These are phyloP conservation scores for Chalcis sispes DNA, from an alignment of 2,888 invertebrate species.

Conservation along the genomic window DNA sequence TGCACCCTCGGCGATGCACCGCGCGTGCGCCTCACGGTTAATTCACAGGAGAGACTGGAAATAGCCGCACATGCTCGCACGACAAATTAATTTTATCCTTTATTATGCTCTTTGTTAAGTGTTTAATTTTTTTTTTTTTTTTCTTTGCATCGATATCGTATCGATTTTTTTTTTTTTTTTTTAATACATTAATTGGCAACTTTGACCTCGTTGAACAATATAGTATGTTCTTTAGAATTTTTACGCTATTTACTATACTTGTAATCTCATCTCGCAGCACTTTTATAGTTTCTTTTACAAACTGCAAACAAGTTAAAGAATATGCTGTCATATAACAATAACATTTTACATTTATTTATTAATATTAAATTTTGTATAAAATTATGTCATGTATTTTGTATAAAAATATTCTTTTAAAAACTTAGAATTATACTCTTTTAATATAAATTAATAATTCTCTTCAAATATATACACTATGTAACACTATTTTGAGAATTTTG, in stretches of 20 bases:
- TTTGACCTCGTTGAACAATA: slow-evolving; percentile 10
- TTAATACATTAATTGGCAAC: not conserved
- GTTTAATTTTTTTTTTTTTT: not conserved
- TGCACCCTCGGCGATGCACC: slow-evolving; percentile 42
- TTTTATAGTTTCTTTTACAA: slow-evolving; percentile 28
- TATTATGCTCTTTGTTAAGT: not conserved
- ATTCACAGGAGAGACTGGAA: not conserved
- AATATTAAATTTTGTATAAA: not conserved
- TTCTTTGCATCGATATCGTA: not conserved
- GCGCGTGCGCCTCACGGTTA: slow-evolving; percentile 51
- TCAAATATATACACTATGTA: too few species aligned
- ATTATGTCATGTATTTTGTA: not conserved
- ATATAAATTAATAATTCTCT: too few species aligned
- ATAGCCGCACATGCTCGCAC: slow-evolving; percentile 23
- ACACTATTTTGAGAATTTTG: too few species aligned
- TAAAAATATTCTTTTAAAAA: not conserved
- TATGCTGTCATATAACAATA: too few species aligned
- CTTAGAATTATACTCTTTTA: too few species aligned
- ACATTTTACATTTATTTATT: too few species aligned
- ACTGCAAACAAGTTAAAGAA: slow-evolving; percentile 18
- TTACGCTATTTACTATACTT: slow-evolving; percentile 12
- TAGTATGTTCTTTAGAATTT: not conserved
- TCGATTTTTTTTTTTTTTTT: not conserved
- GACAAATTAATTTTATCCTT: not conserved
- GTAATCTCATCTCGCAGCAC: slow-evolving; percentile 23